Conservation (phyloP, 2,113 vertebrate genomes). For the Salvelinus sp. region DNA sequence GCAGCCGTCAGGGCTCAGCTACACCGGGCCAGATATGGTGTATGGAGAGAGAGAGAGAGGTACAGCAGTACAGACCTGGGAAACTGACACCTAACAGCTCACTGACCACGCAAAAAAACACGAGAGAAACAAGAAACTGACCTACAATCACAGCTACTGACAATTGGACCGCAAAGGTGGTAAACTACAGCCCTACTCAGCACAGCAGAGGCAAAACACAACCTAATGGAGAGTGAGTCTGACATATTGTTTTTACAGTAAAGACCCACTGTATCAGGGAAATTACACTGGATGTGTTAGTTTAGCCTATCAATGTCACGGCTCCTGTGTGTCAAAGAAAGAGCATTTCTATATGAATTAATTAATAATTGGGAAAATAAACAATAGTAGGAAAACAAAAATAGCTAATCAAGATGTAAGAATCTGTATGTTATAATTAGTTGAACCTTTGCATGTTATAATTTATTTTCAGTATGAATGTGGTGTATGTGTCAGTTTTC, state of each 20-base stretch:
- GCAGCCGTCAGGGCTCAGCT: constrained; percentile 10
- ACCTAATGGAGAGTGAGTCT: background rate
- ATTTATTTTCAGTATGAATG: background rate
- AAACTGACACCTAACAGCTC: background rate
- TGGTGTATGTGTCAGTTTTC: background rate
- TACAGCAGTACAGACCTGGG: constrained; percentile 15
- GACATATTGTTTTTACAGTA: background rate
- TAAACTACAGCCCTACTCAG: background rate
- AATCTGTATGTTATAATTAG: too few relatives aligned
- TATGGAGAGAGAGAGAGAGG: constrained; percentile 32
- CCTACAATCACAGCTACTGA: too few relatives aligned
- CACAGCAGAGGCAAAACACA: background rate
- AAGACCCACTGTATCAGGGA: background rate
- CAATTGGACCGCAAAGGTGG: too few relatives aligned
- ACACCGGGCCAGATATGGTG: constrained; percentile 31
- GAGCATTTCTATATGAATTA: too few relatives aligned
- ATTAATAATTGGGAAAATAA: background rate
- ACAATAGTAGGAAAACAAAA: background rate
- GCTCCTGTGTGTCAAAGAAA: background rate
- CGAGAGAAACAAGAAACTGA: too few relatives aligned
- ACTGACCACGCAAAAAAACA: too few relatives aligned
- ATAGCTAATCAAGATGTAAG: background rate
- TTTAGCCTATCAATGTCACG: background rate
- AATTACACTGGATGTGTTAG: background rate
- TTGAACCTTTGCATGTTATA: background rate